Percentiles rank a stretch among this genome's conserved stretches.
These are phyloP conservation scores for Catharus fuscescens DNA, from an alignment of 2,113 vertebrate genomes.

Conservation along the genomic window DNA sequence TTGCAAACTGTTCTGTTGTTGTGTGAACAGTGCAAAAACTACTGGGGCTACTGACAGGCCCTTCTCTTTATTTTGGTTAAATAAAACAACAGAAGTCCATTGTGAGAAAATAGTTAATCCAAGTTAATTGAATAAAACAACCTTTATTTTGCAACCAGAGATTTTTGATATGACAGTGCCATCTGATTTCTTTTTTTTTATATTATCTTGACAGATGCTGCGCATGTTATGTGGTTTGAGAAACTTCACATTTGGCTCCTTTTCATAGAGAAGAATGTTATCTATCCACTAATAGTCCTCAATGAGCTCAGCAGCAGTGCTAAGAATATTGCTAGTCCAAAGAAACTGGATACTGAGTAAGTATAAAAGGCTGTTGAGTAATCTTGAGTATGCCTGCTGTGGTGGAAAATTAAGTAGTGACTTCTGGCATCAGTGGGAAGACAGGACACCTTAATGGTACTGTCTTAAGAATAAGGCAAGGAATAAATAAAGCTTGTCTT, in stretches of 20 bases:
- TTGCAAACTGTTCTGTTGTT: neutral
- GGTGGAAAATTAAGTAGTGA: neutral
- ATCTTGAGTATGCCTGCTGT: neutral
- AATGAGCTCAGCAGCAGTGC: conserved; percentile 96
- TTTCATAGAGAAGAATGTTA: conserved; percentile 94
- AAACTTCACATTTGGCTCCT: conserved; percentile 97
- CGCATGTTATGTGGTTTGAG: conserved; percentile 99
- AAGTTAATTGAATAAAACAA: neutral
- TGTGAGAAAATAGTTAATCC: neutral
- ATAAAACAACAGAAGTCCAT: neutral
- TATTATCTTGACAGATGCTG: conserved; percentile 81
- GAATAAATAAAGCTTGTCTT: neutral
- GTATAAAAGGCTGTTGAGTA: conserved; percentile 46
- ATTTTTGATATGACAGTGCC: neutral
- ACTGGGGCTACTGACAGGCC: neutral
- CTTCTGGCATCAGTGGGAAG: neutral
- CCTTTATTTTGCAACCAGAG: neutral
- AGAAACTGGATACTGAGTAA: conserved; percentile 94
- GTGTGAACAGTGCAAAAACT: neutral
- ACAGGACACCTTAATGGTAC: neutral
- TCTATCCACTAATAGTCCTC: conserved; percentile 95
- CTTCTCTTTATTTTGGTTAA: neutral
- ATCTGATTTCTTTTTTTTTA: conserved; percentile 13
- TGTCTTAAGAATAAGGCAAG: neutral
- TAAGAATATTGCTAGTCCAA: conserved; percentile 91